Evolutionary conservation across 2,888 invertebrate genomes (phyloP), one percentile per base, ranked within the genome.

Genomic region (Athalia rosae): DNA sequence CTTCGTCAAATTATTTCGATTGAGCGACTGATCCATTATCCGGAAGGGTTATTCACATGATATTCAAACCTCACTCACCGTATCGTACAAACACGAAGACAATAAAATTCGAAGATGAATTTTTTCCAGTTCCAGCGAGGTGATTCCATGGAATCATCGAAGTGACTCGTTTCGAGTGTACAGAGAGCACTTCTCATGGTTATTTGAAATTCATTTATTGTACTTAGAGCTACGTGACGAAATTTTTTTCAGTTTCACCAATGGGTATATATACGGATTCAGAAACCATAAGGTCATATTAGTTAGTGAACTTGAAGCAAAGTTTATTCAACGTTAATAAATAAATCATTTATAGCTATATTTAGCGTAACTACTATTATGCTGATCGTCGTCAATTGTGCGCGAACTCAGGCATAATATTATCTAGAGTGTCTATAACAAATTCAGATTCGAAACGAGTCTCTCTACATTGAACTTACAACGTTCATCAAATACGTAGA

Each of bases 301-400:
- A 58, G 41, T n/a, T 43, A 45, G 83, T 83, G 84, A 82, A 85
- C 81, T 86, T 85, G 82, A 82, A 84, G 59, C 79, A 83, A 79
- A 76, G 81, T 83, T 79, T 82, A 15, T 61, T 84, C 82, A 85
- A 84, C 83, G 82, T 81, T 78, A 73, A 73, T 82, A 82, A 85
- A 82, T 81, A 81, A 82, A 83, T 80, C 79, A 58, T 79, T 76
- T 77, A 67, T 73, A 56, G 77, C 73, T 79, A 79, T 62, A 11
- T n/a, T 11, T 9, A 53, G 53, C 9, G 53, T 9, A n/a, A 53
- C 11, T 53, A 53, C n/a, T 28, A 28, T 28, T 2, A 28, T 28
- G 28, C 28, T 28, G 28, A 28, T 28, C 28, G 28, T 28, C 28
- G 28, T 28, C 28, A 28, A 28, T 28, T 28, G 28, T 28, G 28